Evolutionary conservation across 1,140 invertebrate genomes (phyloP).

Genomic region (Bradysia coprophila): DNA sequence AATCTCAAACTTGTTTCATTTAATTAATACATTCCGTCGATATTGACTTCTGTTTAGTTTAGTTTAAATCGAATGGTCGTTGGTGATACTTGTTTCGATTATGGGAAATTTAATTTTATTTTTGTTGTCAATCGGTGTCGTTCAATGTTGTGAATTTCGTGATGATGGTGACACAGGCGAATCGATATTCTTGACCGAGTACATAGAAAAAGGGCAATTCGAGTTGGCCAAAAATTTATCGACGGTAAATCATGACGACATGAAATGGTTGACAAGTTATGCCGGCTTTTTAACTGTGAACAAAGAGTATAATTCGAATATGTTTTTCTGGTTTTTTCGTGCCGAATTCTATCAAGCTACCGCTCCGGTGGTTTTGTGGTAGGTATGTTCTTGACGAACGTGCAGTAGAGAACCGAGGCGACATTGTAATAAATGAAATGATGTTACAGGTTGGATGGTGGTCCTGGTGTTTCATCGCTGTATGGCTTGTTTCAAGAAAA

Average conservation of each 20-base stretch:
- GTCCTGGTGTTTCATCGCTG: constrained; percentile 61
- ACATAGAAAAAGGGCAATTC: constrained; percentile 35
- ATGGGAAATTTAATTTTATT: no score
- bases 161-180: constrained; percentile 30
- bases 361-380: not conserved
- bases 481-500: constrained; percentile 68
- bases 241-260: constrained; percentile 11
- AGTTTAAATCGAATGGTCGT: no score
- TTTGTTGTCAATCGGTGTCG: no score
- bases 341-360: constrained; percentile 20
- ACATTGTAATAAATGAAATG: not conserved
- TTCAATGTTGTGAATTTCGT: not conserved
- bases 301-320: constrained; percentile 40
- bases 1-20: no score
- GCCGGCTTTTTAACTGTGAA: constrained; percentile 55
- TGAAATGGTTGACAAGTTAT: constrained; percentile 17
- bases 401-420: not conserved
- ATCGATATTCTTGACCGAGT: constrained; percentile 44
- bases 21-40: no score
- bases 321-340: constrained; percentile 70
- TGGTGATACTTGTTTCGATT: no score
- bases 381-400: constrained; percentile 4
- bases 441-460: constrained; percentile 25
- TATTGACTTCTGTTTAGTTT: no score
- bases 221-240: constrained; percentile 19